Base-by-base conservation (phyloP, 2,797 vertebrate genomes). In the Enteromius fasciolatus region DNA sequence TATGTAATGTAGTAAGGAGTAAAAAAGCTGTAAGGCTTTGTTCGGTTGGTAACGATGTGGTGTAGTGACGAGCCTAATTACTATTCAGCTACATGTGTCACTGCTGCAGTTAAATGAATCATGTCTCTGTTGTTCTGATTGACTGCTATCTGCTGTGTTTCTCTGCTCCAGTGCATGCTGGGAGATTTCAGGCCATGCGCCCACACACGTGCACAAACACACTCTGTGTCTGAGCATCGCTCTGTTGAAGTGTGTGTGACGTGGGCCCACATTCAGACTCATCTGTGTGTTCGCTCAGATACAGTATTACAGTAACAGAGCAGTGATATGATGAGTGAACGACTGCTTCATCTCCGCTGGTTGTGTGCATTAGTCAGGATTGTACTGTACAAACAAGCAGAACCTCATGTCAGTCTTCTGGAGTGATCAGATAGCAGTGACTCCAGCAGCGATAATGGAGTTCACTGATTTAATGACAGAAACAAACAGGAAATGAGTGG, bases 221-320 rank as follows among this genome's bases (percentile, higher is more conserved):
- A 78, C 81, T 85, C 7, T 33, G 61, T 64, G 61, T 64, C 15
- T 18, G 61, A 64, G 61, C 15, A 0, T 17, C 28, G 28, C 15
- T 64, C 86, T 86, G 87, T 86, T 83, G 85, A 64, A 18, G 90
- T 89, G 78, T 90, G 84, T 75, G 67, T 80, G 83, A 36, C 28
- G 23, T 75, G 90, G 90, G 91, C 89, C 72, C 85, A 73, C 66
- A 52, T 46, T 76, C 31, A 57, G 18, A 39, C 33, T 75, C 31
- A 1, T 57, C 12, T 59, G 33, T 72, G 23, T 72, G 5, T 25
- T 72, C 17, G 1, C 5, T 54, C 31, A n/a, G 11, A 54, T 36
- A 23, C 48, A n/a, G 72, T 52, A 14, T 44, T 18, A 12, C 2
- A 76, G 1, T 61, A 44, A 3, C 50, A 57, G 57, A 33, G 46